Evolutionary conservation across 2,888 invertebrate genomes (phyloP).

Genomic region (Tholera decimalis): DNA sequence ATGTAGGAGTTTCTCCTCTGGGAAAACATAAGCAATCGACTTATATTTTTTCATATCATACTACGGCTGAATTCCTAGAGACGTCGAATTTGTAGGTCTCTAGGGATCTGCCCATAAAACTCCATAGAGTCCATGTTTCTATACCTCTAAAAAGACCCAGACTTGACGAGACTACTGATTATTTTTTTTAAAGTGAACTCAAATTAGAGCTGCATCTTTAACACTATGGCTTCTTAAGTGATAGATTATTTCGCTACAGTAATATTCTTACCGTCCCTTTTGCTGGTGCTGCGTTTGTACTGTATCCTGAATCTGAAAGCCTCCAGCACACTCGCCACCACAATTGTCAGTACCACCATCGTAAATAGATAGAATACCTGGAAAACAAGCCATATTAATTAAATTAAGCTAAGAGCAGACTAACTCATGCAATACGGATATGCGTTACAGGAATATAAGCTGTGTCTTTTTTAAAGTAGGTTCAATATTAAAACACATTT

Average conservation of each 20-base stretch:
- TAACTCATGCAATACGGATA: too few relatives aligned
- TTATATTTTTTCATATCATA: neutral
- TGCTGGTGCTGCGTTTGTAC: constrained; percentile 95
- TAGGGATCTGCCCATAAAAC: too few relatives aligned
- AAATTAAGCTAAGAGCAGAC: neutral
- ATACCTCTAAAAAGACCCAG: neutral
- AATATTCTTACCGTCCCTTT: constrained; percentile 92
- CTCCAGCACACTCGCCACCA: constrained; percentile 97
- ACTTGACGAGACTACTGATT: too few relatives aligned
- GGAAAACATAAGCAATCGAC: neutral
- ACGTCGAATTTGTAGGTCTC: too few relatives aligned
- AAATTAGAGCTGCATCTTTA: neutral
- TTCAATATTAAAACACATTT: too few relatives aligned
- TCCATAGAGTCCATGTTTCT: neutral
- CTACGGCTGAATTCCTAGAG: neutral
- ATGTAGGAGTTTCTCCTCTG: constrained; percentile 94
- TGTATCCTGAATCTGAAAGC: constrained; percentile 97
- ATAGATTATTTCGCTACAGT: neutral
- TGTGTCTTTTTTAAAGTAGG: too few relatives aligned
- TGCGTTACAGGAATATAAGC: too few relatives aligned
- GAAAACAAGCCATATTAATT: constrained; percentile 21
- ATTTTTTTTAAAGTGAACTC: too few relatives aligned
- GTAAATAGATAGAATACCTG: constrained; percentile 96
- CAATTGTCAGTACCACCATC: constrained; percentile 97
- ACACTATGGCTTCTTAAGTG: neutral